A percentile compares a stretch with the other conserved stretches of the same genome.
These are phyloP conservation scores for Gryon sp. DNA, from an alignment of 1,140 invertebrate species.

Conservation along the genomic window DNA sequence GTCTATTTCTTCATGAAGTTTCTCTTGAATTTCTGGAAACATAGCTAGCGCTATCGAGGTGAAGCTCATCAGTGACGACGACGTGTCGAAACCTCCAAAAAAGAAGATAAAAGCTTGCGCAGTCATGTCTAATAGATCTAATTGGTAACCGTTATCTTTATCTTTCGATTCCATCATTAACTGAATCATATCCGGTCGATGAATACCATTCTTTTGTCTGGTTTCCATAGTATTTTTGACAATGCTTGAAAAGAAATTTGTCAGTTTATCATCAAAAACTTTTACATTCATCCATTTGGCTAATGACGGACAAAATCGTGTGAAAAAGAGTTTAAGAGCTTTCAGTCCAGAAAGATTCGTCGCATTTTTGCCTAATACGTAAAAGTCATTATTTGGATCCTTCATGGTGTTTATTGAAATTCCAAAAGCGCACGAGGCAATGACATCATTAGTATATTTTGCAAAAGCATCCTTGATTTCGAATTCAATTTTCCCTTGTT, in stretches of 20 bases:
- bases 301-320: slow-evolving; percentile 32
- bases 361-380: slow-evolving; percentile 10
- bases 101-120: slow-evolving; percentile 68
- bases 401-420: slow-evolving; percentile 9
- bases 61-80: slow-evolving; percentile 79
- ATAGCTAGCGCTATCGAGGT: slow-evolving; percentile 79
- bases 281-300: slow-evolving; percentile 51
- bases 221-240: slow-evolving; percentile 78
- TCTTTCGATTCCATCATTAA: slow-evolving; percentile 76
- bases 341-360: slow-evolving; percentile 70
- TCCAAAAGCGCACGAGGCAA: slow-evolving; percentile 28
- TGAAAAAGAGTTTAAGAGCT: slow-evolving; percentile 43
- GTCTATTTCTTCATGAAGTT: slow-evolving; percentile 40
- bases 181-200: slow-evolving; percentile 80
- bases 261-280: slow-evolving; percentile 44
- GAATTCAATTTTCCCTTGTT: background rate
- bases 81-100: slow-evolving; percentile 82
- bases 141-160: background rate
- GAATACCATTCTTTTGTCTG: slow-evolving; percentile 75
- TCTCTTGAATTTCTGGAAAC: slow-evolving; percentile 81
- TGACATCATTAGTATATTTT: slow-evolving; percentile 40
- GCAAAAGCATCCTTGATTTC: slow-evolving; percentile 59
- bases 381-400: slow-evolving; percentile 15
- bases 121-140: slow-evolving; percentile 10
- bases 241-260: slow-evolving; percentile 70